Base-by-base conservation (phyloP, 2,888 invertebrate species). In the Digitonthophagus gazella region DNA sequence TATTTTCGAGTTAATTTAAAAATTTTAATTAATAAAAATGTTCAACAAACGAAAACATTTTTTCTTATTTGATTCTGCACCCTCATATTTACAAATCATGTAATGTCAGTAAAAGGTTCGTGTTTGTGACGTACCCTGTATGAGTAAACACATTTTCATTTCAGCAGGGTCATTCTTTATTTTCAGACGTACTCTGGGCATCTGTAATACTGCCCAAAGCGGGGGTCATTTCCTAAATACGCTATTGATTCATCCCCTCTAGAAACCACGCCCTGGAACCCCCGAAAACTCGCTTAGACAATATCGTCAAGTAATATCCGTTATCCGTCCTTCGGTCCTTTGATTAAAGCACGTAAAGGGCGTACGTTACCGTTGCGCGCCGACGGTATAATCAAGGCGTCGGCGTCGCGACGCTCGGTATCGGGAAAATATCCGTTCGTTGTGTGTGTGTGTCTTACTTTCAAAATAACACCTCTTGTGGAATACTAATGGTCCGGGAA, bases 291-390 rank as follows among this genome's bases (percentile, higher is more conserved):
- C 74, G 73, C 74, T 74, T 74, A 77, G 77, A 78, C 78, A 78
- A 77, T 78, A 79, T 78, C 75, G 77, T 77, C 75, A 75, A 77
- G 77, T 77, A 78, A 79, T 78, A 79, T 79, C 77, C 78, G 76
- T 72, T 73, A 72, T 73, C 74, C 74, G 71, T 72, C 73, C 73
- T 71, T 75, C 74, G 75, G 75, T 75, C 74, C 69, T 75, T 78
- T 80, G 79, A 80, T 80, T 80, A 80, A 80, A 79, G 79, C 79
- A 80, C 80, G 80, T 80, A 79, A 77, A 72, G 76, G 78, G 76
- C 78, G 77, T 79, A 79, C 76, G 77, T 79, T 78, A 77, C 75
- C 65, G 71, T 67, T 70, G 76, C 72, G 65, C 20, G 20, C 28
- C 8, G 8, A 16, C 18, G 20, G 20, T 61, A 61, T 61, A 61